Evolutionary conservation across 1,140 invertebrate genomes (phyloP), one percentile per base, ranked within the genome.

Genomic region (Drosophila kanapiae): DNA sequence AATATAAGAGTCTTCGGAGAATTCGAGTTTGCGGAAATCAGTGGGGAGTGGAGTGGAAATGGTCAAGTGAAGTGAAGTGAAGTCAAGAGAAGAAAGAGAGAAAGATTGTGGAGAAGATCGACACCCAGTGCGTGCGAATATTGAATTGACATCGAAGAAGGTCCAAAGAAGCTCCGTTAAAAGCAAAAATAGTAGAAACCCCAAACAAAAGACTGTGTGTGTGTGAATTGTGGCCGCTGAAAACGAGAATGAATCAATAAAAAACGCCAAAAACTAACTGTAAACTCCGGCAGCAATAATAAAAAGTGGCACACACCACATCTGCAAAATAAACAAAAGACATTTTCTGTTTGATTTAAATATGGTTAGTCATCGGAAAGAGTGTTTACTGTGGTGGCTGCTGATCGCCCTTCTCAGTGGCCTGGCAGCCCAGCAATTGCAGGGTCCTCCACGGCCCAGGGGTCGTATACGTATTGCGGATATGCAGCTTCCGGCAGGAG

Each of bases 381-480:
- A 53, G 27, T 51, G 78, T 27, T 48, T 90, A n/a, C 42, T 85
- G 42, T 63, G 78, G 33, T 56, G 82, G 33, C 27, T 61, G 35
- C 31, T 74, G 10, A 6, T 58, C 4, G 38, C 31, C 29, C 4
- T 56, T 0, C 31, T 47, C 13, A 23, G 51, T 33, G 67, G 35
- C 11, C 27, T 64, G 29, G 47, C 53, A 10, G 54, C 70, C 3
- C 85, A 85, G 16, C 81, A 85, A 29, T 60, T 90, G 51, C 70
- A 79, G 45, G 65, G 78, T 5, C 80, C 80, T 18, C 61, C 72
- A 1, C 77, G 86, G 14, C 85, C 85, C 8, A 59, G 85, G 33
- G 85, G 85, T 23, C 85, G 85, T 53, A 75, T 90, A 85, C 85
- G 85, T 11, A 90, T 90, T 70, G 56, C 78, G 37, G 80, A 88